phyloP scores from a whole-genome alignment of 2,797 vertebrate genomes.

The Cynodonichthys magdalenae region DNA sequence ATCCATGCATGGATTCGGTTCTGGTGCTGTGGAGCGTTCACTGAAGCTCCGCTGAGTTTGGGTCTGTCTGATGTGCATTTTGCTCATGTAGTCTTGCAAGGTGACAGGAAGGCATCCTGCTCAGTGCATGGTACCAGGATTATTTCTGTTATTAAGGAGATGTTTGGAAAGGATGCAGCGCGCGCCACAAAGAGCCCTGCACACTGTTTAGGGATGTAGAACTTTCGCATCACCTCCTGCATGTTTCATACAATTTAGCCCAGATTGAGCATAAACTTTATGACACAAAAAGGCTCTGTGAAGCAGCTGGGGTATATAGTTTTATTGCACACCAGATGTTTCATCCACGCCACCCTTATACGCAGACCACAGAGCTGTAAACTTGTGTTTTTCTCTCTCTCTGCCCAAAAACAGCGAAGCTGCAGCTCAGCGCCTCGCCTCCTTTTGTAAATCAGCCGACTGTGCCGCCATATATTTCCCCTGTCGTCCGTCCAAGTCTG shows the following conservation, averaged over 20 bases:
- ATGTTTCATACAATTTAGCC: constrained; percentile 1
- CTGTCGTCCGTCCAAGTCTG: constrained; percentile 62
- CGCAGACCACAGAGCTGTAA: constrained; percentile 42
- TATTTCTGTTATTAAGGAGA: too few species aligned
- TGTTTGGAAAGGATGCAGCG: background rate
- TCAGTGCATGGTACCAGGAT: constrained; percentile 10
- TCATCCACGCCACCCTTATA: constrained; percentile 29
- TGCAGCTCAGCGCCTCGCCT: constrained; percentile 45
- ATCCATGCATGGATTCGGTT: too few species aligned
- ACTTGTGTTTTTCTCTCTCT: constrained; percentile 46
- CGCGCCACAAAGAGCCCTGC: constrained; percentile 3
- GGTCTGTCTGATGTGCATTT: constrained; percentile 26
- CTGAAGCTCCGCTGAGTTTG: background rate
- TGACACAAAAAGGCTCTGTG: background rate
- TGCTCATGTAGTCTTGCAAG: constrained; percentile 10
- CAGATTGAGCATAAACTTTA: constrained; percentile 1
- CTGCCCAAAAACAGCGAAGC: constrained; percentile 42
- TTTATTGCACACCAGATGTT: constrained; percentile 9
- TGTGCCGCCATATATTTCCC: constrained; percentile 60
- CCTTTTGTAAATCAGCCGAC: too few species aligned
- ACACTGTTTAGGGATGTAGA: background rate
- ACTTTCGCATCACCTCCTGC: background rate
- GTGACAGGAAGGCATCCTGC: constrained; percentile 2
- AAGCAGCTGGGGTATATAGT: background rate
- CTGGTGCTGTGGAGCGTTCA: too few species aligned